Evolutionary conservation across 2,113 vertebrate genomes (phyloP), one percentile per base, ranked within the genome.

Genomic region (Tonatia bakeri): DNA sequence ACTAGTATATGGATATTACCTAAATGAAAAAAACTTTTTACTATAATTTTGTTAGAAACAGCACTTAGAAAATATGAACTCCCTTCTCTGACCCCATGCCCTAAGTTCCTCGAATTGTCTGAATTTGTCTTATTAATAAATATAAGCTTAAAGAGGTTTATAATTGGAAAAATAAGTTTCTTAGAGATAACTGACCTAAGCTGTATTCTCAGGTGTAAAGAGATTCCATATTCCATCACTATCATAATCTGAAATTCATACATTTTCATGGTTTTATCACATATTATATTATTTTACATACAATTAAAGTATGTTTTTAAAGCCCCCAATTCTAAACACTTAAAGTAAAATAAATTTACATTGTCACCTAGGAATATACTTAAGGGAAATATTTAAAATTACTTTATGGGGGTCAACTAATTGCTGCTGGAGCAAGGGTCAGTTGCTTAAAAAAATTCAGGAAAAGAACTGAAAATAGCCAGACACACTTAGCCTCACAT

Each of bases 321-420:
- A 89, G 76, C 2, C 12, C 26, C 20, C 11, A 59, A 50, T 85
- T 89, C 17, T 56, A 87, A 93, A 16, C 45, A 87, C 59, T 87
- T 90, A 88, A 70, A 90, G 65, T 73, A 92, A 92, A 87, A 89
- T 50, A 90, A 90, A 87, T 90, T 76, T 73, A 92, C 77, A 47
- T 64, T 83, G 5, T n/a, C 38, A 87, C 45, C 43, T 40, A 91
- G n/a, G 94, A 89, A 65, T 82, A 16, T 77, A 85, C 31, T 86
- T 38, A 80, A 76, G 81, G 33, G 69, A 83, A 95, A 91, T 50
- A 94, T 77, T 87, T 65, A 65, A 65, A 91, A 87, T 83, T 40
- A 82, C 33, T 87, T 87, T 76, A 96, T 64, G 12, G 72, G 4
- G 11, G 36, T 84, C 54, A 83, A 7, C 92, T 84, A 83, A 83